Evolutionary conservation across 2,888 invertebrate species (phyloP), one percentile per base, ranked within the genome.

Genomic region (Macroteleia sp.): DNA sequence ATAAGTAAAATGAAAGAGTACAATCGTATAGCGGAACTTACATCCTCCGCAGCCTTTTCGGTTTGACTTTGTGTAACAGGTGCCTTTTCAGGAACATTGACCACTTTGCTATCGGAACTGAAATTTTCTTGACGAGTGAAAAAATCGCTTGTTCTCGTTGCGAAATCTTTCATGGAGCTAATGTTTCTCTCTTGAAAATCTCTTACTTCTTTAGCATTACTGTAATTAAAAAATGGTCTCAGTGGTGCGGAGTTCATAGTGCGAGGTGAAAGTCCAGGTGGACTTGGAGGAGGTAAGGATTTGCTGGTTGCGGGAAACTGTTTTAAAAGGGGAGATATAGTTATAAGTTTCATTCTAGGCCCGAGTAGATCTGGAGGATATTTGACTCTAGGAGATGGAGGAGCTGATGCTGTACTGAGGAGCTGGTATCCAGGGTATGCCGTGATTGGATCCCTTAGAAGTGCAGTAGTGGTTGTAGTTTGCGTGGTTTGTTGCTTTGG

Each of bases 301-400:
- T 94, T 94, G 84, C 93, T 93, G 36, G 93, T 93, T 28, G 93
- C 93, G 42, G 94, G 91, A 80, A 94, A 93, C 88, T 94, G 94
- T 80, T 93, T 93, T 28, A 92, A 88, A 19, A 93, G 89, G 36
- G 94, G 93, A 12, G 93, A 92, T 56, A 93, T 84, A 10, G 93
- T 91, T 62, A 94, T 93, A 87, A 95, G 93, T 88, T 95, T 95
- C 79, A 95, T 93, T 82, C 95, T 92, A 2, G 95, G 94, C 1
- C 94, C 94, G 25, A 94, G 94, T 25, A 94, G 30, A 34, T 95
- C 95, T 22, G 95, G 95, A 1, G 95, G 94, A 86, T 94, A 94
- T 88, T 95, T 95, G 87, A 95, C 93, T 85, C 95, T 92, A 0
- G 96, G 96, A 0, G 96, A 96, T 30, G 96, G 96, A 81, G 96